Percentiles rank a stretch among this genome's conserved stretches.
These are phyloP conservation scores for Drosophila quasianomalipes DNA, from an alignment of 2,888 invertebrate species.

Conservation along the genomic window DNA sequence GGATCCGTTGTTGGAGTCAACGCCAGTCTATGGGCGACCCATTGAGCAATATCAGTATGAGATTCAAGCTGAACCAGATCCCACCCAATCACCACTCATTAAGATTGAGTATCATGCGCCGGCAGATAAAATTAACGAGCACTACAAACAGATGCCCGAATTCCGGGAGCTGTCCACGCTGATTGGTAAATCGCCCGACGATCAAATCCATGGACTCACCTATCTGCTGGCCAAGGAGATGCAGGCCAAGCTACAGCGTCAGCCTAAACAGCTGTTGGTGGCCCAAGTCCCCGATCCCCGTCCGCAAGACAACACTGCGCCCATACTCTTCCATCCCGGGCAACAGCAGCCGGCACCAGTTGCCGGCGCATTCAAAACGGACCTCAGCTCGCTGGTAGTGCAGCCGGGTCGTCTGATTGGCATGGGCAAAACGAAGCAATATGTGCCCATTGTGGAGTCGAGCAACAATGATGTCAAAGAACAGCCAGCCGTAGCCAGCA, in stretches of 20 bases:
- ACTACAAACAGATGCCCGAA: slow-evolving; percentile 79
- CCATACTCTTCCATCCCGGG: slow-evolving; percentile 82
- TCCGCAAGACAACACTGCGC: slow-evolving; percentile 83
- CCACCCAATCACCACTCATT: slow-evolving; percentile 51
- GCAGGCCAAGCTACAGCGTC: slow-evolving; percentile 76
- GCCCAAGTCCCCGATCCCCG: slow-evolving; percentile 37
- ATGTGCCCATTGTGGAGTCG: slow-evolving; percentile 80
- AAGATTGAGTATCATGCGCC: slow-evolving; percentile 78
- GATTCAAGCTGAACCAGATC: slow-evolving; percentile 25
- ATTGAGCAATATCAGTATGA: slow-evolving; percentile 68
- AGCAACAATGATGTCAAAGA: slow-evolving; percentile 67
- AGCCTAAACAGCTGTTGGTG: slow-evolving; percentile 57
- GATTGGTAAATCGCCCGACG: slow-evolving; percentile 86
- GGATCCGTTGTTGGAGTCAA: slow-evolving; percentile 52
- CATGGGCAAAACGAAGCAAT: slow-evolving; percentile 82
- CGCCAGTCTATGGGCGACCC: slow-evolving; percentile 41
- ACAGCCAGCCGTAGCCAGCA: slow-evolving; percentile 15
- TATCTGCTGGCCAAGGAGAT: slow-evolving; percentile 85
- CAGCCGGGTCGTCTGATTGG: slow-evolving; percentile 76
- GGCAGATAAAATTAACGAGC: slow-evolving; percentile 65
- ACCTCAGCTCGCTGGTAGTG: slow-evolving; percentile 51
- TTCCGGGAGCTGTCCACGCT: slow-evolving; percentile 85
- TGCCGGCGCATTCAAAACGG: slow-evolving; percentile 15
- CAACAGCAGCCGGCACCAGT: slow-evolving; percentile 25
- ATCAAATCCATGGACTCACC: slow-evolving; percentile 86